Evolutionary conservation across 2,113 vertebrate species (phyloP), one percentile per base, ranked within the genome.

Genomic region (Camelus bactrianus): DNA sequence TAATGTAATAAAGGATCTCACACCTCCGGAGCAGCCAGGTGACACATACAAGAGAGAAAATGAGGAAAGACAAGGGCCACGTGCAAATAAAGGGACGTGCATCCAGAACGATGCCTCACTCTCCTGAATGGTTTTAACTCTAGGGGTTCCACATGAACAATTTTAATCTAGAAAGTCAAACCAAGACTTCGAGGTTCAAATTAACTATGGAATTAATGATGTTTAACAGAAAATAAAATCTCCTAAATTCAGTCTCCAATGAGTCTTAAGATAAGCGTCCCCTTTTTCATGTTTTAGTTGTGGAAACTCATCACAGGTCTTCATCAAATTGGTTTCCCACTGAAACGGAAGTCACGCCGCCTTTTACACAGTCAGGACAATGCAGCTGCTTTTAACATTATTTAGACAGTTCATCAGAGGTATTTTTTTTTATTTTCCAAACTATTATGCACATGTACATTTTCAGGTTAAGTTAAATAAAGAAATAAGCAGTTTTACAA

Each of bases 351-450:
- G 81, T 26, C 38, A 52, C 28, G 14, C 17, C 65, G 46, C 77
- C 20, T 2, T 35, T 76, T 56, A 50, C 42, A 26, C 4, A 14
- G 4, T 0, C 12, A 26, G 69, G 76, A 62, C 15, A 62, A 88
- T 7, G 20, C 15, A 48, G 80, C 52, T 28, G 8, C 22, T 6
- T 42, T 77, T 0, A 67, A 54, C 3, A 42, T 76, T 82, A 88
- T 65, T 58, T 62, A 85, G 79, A 97, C 56, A 50, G 24, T 69
- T 75, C 72, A 81, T 92, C 56, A 67, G 42, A 35, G 65, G 92
- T 77, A 85, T 48, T 91, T 93, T 76, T 96, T 97, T 96, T 91
- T 70, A 89, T 81, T 95, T 77, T 67, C 83, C 86, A 90, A 93
- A 62, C 35, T 67, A 94, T 72, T 70, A 48, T 12, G 60, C 4